A percentile compares a stretch with the other conserved stretches of the same genome.
These are phyloP conservation scores for Acleris emargana DNA, from an alignment of 2,888 invertebrate species.

Conservation along the genomic window DNA sequence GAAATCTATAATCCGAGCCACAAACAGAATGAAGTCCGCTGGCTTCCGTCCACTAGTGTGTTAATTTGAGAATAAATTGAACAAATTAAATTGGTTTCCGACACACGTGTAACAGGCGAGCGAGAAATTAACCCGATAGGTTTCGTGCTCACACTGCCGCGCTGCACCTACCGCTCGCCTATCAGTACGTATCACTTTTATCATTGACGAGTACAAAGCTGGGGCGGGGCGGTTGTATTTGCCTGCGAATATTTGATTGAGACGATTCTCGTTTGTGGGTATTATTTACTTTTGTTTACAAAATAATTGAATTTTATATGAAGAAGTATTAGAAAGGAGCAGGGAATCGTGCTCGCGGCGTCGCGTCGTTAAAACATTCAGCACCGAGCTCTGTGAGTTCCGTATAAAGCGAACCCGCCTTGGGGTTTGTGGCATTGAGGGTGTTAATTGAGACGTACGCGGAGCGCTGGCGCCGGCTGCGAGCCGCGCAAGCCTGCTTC, in stretches of 20 bases:
- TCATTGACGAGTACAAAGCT: background rate
- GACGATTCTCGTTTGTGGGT: conserved; percentile 40
- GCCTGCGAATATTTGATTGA: background rate
- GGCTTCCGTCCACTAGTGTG: no score
- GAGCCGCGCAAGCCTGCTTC: conserved; percentile 25
- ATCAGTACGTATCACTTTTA: background rate
- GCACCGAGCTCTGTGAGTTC: no score
- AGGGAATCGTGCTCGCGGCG: background rate
- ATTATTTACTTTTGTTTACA: conserved; percentile 43
- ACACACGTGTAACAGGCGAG: no score
- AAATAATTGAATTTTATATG: conserved; percentile 12
- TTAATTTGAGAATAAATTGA: no score
- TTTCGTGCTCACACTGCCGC: no score
- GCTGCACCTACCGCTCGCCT: no score
- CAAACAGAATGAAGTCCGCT: no score
- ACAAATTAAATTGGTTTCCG: no score
- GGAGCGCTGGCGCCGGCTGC: conserved; percentile 2
- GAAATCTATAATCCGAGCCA: no score
- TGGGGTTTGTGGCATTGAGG: no score
- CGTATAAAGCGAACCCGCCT: no score
- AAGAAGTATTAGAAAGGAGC: conserved; percentile 10
- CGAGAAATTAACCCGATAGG: no score
- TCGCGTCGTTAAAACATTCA: conserved; percentile 16
- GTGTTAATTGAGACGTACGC: conserved; percentile 11
- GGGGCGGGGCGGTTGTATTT: background rate